Base-by-base conservation (phyloP, 2,797 vertebrate species). In the Stomatorhinus walkeri region DNA sequence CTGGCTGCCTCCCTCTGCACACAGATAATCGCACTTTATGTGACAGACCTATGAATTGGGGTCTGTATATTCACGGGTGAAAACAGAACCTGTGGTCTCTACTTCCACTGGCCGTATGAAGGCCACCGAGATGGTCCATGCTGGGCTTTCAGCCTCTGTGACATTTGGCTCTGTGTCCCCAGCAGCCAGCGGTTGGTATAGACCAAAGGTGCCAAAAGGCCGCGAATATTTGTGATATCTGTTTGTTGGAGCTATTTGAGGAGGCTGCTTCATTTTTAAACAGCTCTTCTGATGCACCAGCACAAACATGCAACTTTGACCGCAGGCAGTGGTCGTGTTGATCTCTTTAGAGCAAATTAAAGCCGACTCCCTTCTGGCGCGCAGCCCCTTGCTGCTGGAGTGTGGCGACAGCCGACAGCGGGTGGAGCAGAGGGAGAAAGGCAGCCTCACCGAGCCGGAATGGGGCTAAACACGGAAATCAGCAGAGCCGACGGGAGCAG, bases 211-310 rank as follows among this genome's bases (percentile, higher is more conserved):
- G 10, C 49, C 8, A 16, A 85, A 54, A 85, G 49, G 84, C 49
- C 84, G 49, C 24, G 48, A 36, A 86, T 86, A 86, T 86, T 86
- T 54, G 84, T 19, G 83, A 7, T 3, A n/a, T 28, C 84, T 49
- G 68, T 87, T 81, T 68, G 49, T 79, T 87, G 8, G 91, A 92
- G 90, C 91, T 92, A 93, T 93, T 95, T 94, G 91, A 92, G 89
- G 92, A 88, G 91, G 93, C 93, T 93, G 91, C 59, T 91, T 91
- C 90, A 46, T 92, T 94, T 94, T 90, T 91, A 87, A 91, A 89
- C 92, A 91, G 91, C 94, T 94, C 92, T 92, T 92, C 93, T 94
- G 89, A 93, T 93, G 94, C 92, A 32, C 64, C 64, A 32, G 5
- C 61, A 56, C 61, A 86, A 22, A 51, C 59, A n/a, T 43, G 40